Percentiles rank a stretch among this genome's conserved stretches.
These are phyloP conservation scores for Helicoverpa zea DNA, from an alignment of 1,140 invertebrate species.

Conservation along the genomic window DNA sequence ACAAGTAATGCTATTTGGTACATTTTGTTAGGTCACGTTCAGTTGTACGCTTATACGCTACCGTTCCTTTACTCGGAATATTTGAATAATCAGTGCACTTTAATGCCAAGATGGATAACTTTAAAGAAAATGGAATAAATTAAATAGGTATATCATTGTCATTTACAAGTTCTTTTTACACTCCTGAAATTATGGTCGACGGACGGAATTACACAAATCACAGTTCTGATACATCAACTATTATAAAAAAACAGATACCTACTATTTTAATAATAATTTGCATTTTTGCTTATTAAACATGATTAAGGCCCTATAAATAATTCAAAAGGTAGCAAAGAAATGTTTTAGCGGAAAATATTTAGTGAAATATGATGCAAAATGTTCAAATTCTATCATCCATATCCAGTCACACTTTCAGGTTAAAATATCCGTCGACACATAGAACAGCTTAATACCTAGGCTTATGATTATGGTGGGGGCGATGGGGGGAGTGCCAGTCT, in stretches of 20 bases:
- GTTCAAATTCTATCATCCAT: background rate
- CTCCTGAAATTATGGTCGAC: background rate
- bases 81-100: constrained; percentile 8
- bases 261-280: too few relatives aligned
- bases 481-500: constrained; percentile 77
- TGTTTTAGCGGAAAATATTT: too few relatives aligned
- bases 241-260: too few relatives aligned
- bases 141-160: background rate
- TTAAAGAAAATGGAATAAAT: background rate
- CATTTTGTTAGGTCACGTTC: background rate
- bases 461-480: constrained; percentile 82
- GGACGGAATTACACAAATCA: too few relatives aligned
- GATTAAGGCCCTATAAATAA: too few relatives aligned
- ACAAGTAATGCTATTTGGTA: constrained; percentile 31
- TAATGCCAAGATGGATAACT: background rate
- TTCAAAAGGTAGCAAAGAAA: too few relatives aligned
- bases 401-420: background rate
- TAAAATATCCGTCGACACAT: background rate
- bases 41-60: background rate
- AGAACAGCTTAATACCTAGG: constrained; percentile 72
- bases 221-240: too few relatives aligned
- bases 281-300: too few relatives aligned
- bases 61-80: background rate
- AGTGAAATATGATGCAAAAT: too few relatives aligned
- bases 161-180: background rate